These are phyloP conservation scores for Dipodomys merriami DNA, from an alignment of 2,113 vertebrate genomes.

Conservation along the genomic window DNA sequence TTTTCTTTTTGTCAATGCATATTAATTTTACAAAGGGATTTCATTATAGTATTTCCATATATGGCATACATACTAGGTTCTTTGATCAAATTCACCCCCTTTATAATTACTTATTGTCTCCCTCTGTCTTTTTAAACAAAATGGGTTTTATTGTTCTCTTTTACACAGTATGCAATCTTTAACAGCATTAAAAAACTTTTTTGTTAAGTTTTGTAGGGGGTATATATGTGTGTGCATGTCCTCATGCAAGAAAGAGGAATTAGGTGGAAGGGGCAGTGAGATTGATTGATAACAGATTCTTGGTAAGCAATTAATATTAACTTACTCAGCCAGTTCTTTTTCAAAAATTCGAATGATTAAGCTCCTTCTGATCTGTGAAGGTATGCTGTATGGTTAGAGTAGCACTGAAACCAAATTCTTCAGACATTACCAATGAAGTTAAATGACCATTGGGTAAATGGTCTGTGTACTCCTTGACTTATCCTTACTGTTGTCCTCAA, in stretches of 20 bases:
- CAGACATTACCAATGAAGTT: neutral
- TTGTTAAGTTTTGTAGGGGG: neutral
- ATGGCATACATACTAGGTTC: too few relatives aligned
- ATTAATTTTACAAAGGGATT: too few relatives aligned
- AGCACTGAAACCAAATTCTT: neutral
- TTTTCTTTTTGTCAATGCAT: too few relatives aligned
- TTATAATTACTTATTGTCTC: too few relatives aligned
- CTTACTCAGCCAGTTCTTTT: neutral
- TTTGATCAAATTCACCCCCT: too few relatives aligned
- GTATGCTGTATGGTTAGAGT: neutral
- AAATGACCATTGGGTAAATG: neutral
- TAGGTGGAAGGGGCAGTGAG: too few relatives aligned
- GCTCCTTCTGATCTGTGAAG: neutral
- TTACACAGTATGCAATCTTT: neutral
- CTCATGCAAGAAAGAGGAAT: too few relatives aligned
- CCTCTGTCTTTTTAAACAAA: too few relatives aligned
- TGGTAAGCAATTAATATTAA: neutral
- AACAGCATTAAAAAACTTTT: neutral
- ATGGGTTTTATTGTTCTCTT: too few relatives aligned
- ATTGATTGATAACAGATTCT: neutral
- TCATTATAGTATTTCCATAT: too few relatives aligned
- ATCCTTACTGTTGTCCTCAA: neutral
- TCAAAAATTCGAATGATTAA: slow-evolving; percentile 5
- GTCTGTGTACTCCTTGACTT: neutral
- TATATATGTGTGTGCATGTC: neutral